These are phyloP conservation scores for Etheostoma perlongum DNA, from an alignment of 2,797 vertebrate species.

Conservation along the genomic window DNA sequence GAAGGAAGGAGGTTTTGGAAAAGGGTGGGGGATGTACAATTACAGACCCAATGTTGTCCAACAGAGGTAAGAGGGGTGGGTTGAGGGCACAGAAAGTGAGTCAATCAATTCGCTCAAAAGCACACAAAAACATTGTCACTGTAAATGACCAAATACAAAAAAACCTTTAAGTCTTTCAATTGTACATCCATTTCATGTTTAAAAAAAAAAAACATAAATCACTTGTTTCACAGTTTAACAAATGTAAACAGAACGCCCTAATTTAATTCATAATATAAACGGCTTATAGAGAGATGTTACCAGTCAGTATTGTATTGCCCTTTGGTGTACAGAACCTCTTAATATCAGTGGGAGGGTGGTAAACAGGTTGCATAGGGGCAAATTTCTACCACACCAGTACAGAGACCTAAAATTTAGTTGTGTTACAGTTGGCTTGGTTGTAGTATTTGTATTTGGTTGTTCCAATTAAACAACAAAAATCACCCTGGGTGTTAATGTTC, in stretches of 20 bases:
- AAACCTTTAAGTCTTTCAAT: background rate
- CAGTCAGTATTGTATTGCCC: background rate
- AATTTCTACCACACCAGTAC: background rate
- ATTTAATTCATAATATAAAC: background rate
- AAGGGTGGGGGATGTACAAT: background rate
- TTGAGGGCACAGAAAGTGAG: background rate
- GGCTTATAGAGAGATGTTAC: background rate
- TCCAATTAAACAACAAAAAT: background rate
- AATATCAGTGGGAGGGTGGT: background rate
- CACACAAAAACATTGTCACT: background rate
- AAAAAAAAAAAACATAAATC: background rate
- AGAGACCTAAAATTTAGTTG: constrained; percentile 1
- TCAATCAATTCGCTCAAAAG: background rate
- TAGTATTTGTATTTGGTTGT: background rate
- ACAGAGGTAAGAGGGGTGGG: background rate
- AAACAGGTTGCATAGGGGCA: too few species aligned
- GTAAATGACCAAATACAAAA: background rate
- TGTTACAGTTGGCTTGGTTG: background rate
- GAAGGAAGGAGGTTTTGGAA: background rate
- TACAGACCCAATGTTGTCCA: background rate
- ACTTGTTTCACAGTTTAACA: background rate
- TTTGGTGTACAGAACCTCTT: background rate
- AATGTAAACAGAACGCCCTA: too few species aligned
- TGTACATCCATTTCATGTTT: background rate
- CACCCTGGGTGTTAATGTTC: background rate